Conservation (phyloP, 2,888 invertebrate genomes). For the Copidosoma aretas region DNA sequence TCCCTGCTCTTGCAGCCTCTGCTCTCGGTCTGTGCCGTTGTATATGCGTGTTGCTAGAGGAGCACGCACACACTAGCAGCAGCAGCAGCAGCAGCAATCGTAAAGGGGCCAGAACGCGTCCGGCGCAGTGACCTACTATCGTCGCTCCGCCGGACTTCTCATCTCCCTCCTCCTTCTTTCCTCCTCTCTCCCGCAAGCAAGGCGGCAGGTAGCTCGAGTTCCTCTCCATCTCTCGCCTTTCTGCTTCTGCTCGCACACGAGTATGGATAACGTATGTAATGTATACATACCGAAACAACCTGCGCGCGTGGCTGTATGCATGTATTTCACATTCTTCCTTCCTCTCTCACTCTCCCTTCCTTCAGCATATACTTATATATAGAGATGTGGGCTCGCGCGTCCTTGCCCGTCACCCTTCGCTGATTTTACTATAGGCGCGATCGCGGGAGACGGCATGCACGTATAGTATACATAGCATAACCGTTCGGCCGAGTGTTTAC, state of each 20-base stretch:
- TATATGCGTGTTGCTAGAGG: constrained; percentile 28
- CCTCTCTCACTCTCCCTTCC: neutral
- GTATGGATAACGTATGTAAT: constrained; percentile 2
- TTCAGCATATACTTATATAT: neutral
- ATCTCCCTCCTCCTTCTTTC: constrained; percentile 10
- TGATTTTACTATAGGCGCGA: constrained; percentile 3
- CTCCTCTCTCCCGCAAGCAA: neutral
- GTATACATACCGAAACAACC: constrained; percentile 16
- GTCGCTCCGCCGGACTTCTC: constrained; percentile 56
- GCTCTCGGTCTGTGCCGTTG: constrained; percentile 44
- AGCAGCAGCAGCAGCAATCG: constrained; percentile 18
- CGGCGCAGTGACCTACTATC: constrained; percentile 62
- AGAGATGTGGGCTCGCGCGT: constrained; percentile 3
- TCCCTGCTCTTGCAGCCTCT: neutral
- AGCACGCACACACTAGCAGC: neutral
- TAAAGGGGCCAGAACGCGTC: constrained; percentile 59
- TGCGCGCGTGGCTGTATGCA: neutral
- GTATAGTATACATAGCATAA: too few species aligned
- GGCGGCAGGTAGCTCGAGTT: neutral
- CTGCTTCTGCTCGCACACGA: neutral
- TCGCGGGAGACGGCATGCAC: neutral
- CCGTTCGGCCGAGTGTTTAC: neutral
- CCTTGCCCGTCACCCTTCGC: constrained; percentile 31
- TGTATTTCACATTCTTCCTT: neutral
- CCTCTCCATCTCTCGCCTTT: too few species aligned